phyloP scores from a whole-genome alignment of 2,888 invertebrate genomes.

The Stenotaenia linearis region DNA sequence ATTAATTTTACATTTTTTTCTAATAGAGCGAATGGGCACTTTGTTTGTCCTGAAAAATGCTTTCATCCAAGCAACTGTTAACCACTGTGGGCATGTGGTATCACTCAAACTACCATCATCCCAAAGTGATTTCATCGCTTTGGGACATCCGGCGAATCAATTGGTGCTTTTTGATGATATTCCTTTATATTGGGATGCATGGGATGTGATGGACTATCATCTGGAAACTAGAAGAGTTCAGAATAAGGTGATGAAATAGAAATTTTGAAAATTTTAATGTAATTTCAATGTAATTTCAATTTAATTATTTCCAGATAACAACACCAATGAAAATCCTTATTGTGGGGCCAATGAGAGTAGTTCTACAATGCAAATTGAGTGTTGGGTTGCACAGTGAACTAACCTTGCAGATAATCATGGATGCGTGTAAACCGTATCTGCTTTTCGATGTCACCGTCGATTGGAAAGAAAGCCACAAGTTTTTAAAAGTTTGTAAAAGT shows the following conservation, averaged over 20 bases:
- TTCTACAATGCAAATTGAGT: conserved; percentile 41
- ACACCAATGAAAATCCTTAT: conserved; percentile 46
- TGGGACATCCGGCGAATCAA: conserved; percentile 44
- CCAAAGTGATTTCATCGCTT: conserved; percentile 37
- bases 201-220: conserved; percentile 55
- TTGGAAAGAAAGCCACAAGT: conserved; percentile 51
- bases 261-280: neutral
- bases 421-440: conserved; percentile 48
- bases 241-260: conserved; percentile 37
- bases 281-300: neutral
- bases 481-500: conserved; percentile 51
- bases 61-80: conserved; percentile 36
- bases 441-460: conserved; percentile 48
- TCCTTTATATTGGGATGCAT: conserved; percentile 54
- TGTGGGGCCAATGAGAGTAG: conserved; percentile 36
- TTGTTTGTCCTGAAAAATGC: conserved; percentile 39
- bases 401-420: conserved; percentile 46
- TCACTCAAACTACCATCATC: conserved; percentile 32
- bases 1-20: neutral
- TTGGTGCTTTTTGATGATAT: conserved; percentile 52
- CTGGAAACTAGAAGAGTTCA: conserved; percentile 48
- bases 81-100: conserved; percentile 36
- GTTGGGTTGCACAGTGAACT: conserved; percentile 46
- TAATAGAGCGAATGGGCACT: neutral
- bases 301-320: conserved; percentile 37